These are phyloP conservation scores for Coturnix japonica DNA, from an alignment of 2,113 vertebrate species.

Conservation along the genomic window DNA sequence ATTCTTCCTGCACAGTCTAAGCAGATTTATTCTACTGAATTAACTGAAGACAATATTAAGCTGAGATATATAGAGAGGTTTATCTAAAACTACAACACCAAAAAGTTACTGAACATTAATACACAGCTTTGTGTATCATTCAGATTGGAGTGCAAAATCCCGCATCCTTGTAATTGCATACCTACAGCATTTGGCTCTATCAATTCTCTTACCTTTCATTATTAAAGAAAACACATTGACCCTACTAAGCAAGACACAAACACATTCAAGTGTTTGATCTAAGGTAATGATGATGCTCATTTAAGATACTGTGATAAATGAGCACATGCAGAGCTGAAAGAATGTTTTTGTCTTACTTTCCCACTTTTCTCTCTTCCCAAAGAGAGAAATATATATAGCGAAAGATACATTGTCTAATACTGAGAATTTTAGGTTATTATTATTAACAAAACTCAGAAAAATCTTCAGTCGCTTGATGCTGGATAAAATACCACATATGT, in stretches of 20 bases:
- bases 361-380: neutral
- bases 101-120: slow-evolving; percentile 4
- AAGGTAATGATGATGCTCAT: neutral
- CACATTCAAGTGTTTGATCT: neutral
- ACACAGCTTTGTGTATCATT: neutral
- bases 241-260: neutral
- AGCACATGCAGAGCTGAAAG: accelerated
- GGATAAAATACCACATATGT: neutral
- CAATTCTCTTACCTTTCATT: neutral
- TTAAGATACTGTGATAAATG: neutral
- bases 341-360: neutral
- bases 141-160: neutral
- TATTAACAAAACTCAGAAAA: neutral
- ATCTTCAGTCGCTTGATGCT: accelerated
- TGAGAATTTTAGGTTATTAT: neutral
- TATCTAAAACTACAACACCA: neutral
- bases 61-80: neutral
- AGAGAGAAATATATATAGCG: neutral
- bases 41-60: neutral
- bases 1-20: neutral
- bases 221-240: neutral
- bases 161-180: neutral
- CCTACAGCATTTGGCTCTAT: neutral
- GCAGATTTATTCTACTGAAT: neutral
- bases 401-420: neutral